Base-by-base conservation (phyloP, 2,888 invertebrate species). In the Metallyticus violacea region DNA sequence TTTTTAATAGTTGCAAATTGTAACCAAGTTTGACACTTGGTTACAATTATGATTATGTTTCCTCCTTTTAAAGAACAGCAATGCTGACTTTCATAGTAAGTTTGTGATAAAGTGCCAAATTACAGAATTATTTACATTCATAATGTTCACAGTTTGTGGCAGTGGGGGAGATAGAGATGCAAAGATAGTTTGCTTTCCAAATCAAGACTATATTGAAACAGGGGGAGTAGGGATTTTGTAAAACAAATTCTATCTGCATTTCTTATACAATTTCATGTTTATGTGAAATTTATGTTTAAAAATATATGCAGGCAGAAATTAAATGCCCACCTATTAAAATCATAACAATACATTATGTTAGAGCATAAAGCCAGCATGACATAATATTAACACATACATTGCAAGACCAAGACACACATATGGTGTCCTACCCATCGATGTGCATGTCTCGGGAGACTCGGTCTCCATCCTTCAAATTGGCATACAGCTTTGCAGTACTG, bases 401-500 rank as follows among this genome's bases (percentile, higher is more conserved):
- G 83, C 77, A 77, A 28, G 29, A 77, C 77, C 40, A n/a, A 29
- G 77, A 77, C 83, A 82, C 77, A 25, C 28, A n/a, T 77, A 26
- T 28, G 30, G 28, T 83, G 83, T 28, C 83, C 83, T 88, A 88
- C 86, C 88, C 88, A 62, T 88, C 88, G 4, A 85, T 76, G 81
- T 86, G 86, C 86, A 88, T 86, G 15, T 86, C 85, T 28, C 85
- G 81, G 22, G 85, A 25, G 7, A 80, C 78, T 25, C 85, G 81
- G 1, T 87, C 87, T 4, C 28, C 80, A 25, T 88, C 88, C 89
- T 94, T 94, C 79, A 97, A 91, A 89, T 97, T 96, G 0, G 95
- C 94, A 92, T 97, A 97, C 2, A 97, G 91, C 88, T 95, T 95
- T 0, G 97, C 96, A 79, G 94, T 91, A 15, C 93, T 92, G 15